Evolutionary conservation across 2,113 vertebrate species (phyloP).

Genomic region (Cololabis saira): DNA sequence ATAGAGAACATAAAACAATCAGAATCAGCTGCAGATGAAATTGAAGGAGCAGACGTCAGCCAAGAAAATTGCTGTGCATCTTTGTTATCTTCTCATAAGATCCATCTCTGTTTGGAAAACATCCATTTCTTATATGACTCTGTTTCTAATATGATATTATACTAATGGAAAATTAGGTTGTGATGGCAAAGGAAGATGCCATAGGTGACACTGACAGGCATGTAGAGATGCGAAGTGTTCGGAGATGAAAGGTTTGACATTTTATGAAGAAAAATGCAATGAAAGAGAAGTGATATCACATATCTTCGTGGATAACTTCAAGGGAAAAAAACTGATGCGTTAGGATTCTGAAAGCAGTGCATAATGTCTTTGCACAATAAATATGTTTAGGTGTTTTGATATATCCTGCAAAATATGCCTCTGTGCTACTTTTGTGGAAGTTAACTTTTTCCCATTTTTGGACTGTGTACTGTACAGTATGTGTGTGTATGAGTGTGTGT

Average conservation of each 20-base stretch:
- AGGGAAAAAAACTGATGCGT: slow-evolving; percentile 1
- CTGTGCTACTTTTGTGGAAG: background rate
- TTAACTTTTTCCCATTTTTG: slow-evolving; percentile 2
- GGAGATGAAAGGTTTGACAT: background rate
- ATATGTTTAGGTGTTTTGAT: slow-evolving; percentile 1
- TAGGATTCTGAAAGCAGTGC: slow-evolving; percentile 7
- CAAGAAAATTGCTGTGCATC: background rate
- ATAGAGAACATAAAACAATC: background rate
- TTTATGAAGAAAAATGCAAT: background rate
- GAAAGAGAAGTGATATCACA: background rate
- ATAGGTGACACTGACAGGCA: slow-evolving; percentile 11
- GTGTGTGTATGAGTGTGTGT: slow-evolving; percentile 10
- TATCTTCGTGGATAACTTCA: background rate
- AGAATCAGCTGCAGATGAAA: background rate
- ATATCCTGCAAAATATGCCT: background rate
- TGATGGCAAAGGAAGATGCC: background rate
- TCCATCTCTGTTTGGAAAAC: no score
- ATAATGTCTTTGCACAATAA: background rate
- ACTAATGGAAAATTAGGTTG: background rate
- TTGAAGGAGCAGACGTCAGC: background rate
- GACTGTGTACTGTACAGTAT: slow-evolving; percentile 10
- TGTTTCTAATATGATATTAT: no score
- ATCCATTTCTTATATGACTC: no score
- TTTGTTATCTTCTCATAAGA: no score
- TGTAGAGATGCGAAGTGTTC: background rate